Conservation (phyloP, 2,797 vertebrate genomes). For the Octomys mimax region DNA sequence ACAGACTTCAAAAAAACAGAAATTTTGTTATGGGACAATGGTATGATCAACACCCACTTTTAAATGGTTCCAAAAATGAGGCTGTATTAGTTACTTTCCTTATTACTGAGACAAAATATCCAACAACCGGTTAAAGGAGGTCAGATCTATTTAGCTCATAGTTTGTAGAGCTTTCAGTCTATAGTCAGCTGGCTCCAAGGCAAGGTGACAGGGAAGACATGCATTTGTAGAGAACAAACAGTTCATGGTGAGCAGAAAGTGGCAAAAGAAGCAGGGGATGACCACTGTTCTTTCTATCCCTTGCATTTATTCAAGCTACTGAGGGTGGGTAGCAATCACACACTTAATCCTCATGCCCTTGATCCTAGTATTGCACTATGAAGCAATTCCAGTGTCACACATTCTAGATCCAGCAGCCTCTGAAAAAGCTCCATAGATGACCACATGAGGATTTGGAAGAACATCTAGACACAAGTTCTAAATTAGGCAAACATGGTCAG, state of each 20-base stretch:
- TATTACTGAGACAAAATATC: not conserved
- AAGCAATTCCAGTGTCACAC: not conserved
- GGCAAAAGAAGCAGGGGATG: not conserved
- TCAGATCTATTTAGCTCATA: not conserved
- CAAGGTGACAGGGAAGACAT: not conserved
- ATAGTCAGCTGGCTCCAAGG: not conserved
- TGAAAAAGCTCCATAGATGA: not conserved
- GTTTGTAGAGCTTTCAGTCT: not conserved
- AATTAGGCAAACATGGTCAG: not conserved
- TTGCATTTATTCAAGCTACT: not conserved
- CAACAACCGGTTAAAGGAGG: no score
- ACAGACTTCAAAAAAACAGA: constrained; percentile 38
- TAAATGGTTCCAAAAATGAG: not conserved
- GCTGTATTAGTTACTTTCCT: not conserved
- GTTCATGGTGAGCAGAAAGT: not conserved
- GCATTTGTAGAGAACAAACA: not conserved
- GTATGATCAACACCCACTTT: not conserved
- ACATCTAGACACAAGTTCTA: not conserved
- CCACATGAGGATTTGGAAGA: not conserved
- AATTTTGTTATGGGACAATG: not conserved
- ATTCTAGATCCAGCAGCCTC: not conserved
- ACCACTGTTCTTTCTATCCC: not conserved
- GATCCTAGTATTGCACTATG: not conserved
- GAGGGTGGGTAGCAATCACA: not conserved
- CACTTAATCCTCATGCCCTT: not conserved